Evolutionary conservation across 2,113 vertebrate genomes (phyloP), one percentile per base, ranked within the genome.

Genomic region (Uropsilus gracilis): DNA sequence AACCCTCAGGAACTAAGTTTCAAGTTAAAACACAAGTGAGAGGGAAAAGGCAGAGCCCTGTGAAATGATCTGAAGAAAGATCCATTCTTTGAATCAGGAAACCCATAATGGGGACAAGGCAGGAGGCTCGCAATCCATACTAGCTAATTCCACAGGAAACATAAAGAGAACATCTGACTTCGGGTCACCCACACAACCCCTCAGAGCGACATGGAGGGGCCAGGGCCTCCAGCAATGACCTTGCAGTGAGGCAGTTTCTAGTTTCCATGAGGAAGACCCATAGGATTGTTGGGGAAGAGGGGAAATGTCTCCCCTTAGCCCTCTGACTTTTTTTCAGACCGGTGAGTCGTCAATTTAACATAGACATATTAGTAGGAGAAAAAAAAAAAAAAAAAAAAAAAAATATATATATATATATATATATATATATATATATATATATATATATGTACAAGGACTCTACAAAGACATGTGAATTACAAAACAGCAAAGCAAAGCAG

Each of bases 11-110:
- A 86, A 78, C 8, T 76, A 72, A 39, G 55, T 87, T 83, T 57
- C 78, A 92, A 85, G 46, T 82, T 77, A 72, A 91, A 86, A 59
- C 57, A 53, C 34, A 71, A 59, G 12, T 91, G 71, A 69, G 50
- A 80, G 48, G 44, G 42, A 42, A 92, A 86, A 64, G 55, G 53
- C 1, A 59, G 55, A 86, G 5, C 22, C 57, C 14, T 61, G 12
- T 69, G 59, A 71, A 75, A 46, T 28, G 16, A 53, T 57, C 14
- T 55, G 63, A 82, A 34, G 3, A 32, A 39, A 73, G 46, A 39
- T 26, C 18, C 8, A 48, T 44, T 86, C 57, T 86, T 78, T 44
- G 48, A 55, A 50, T 46, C 22, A 90, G 34, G 16, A 42, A 44
- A 32, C 5, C n/a, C 3, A 11, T 53, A 34, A 20, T 8, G 12